Evolutionary conservation across 2,113 vertebrate genomes (phyloP).

Genomic region (Turdus rufiventris): DNA sequence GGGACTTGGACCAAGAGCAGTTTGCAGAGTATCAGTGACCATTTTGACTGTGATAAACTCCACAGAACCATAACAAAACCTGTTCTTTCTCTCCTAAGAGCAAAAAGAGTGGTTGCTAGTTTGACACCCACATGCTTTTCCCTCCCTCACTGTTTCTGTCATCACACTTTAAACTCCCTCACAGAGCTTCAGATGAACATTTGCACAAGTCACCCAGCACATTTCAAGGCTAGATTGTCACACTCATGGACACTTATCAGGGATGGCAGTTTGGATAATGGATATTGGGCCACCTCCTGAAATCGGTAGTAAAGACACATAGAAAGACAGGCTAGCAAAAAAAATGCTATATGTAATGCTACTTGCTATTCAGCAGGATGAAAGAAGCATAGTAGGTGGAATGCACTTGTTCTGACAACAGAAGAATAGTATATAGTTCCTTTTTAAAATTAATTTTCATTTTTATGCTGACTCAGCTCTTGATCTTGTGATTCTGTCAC

Average conservation of each 20-base stretch:
- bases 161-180: neutral
- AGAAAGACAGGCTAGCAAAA: neutral
- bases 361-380: neutral
- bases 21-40: neutral
- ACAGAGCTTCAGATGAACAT: neutral
- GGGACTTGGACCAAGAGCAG: neutral
- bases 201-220: neutral
- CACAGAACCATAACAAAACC: neutral
- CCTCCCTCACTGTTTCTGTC: constrained; percentile 1
- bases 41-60: neutral
- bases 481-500: neutral
- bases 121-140: neutral
- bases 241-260: neutral
- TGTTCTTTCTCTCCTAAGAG: neutral
- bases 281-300: neutral
- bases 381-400: neutral
- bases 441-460: neutral
- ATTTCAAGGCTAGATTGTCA: neutral
- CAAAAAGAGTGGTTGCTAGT: neutral
- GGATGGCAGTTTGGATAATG: neutral
- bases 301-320: neutral
- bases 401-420: neutral
- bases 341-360: neutral
- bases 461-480: neutral
- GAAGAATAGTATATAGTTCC: neutral